Percentiles rank a stretch among this genome's conserved stretches.
These are phyloP conservation scores for Heliconius eleuchia DNA, from an alignment of 1,140 invertebrate species.

Conservation along the genomic window DNA sequence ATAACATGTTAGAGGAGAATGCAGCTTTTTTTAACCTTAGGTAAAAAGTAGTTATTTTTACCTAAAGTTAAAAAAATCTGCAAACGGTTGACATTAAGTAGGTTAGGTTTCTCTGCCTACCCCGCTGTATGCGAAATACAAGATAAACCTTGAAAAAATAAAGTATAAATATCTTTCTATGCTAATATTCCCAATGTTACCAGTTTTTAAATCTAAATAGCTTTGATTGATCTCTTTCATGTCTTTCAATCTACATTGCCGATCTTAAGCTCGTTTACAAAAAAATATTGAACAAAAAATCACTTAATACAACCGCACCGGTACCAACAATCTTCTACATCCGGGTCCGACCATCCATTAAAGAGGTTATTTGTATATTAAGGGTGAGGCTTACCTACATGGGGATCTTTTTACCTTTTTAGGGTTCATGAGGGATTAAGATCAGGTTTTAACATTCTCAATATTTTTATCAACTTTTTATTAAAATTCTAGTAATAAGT, in stretches of 20 bases:
- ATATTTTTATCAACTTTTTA: background rate
- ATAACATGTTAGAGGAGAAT: no score
- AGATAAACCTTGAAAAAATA: no score
- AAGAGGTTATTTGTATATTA: slow-evolving; percentile 3
- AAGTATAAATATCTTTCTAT: background rate
- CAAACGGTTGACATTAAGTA: no score
- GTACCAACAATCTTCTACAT: slow-evolving; percentile 24
- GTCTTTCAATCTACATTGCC: slow-evolving; percentile 21
- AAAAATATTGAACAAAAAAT: slow-evolving; percentile 34
- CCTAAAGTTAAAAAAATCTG: no score
- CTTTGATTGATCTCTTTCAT: background rate
- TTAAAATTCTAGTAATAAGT: background rate
- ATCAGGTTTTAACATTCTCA: slow-evolving; percentile 1
- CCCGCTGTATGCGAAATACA: no score
- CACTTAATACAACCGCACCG: slow-evolving; percentile 29
- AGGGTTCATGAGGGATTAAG: slow-evolving; percentile 10
- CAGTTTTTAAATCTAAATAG: background rate
- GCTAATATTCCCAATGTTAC: background rate
- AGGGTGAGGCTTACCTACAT: background rate
- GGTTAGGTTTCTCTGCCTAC: no score
- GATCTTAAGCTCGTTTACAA: slow-evolving; percentile 25
- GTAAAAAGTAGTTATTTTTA: background rate
- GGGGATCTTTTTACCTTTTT: slow-evolving; percentile 11
- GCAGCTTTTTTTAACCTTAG: no score
- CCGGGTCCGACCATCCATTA: slow-evolving; percentile 21